Base-by-base conservation (phyloP, 1,140 invertebrate genomes). In the Scaptomyza montana region DNA sequence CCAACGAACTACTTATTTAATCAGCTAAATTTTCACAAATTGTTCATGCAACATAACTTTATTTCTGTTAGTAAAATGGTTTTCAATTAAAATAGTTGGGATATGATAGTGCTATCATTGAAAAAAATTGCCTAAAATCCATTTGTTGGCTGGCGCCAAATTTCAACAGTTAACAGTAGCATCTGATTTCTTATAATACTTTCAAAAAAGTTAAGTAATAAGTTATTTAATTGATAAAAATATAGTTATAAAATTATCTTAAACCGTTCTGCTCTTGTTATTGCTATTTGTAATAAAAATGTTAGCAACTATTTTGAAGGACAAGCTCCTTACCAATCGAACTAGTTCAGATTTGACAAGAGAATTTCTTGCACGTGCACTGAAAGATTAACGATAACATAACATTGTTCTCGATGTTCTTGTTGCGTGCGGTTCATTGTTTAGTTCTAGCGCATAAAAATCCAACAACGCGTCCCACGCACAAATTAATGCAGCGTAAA, bases 341-440 rank as follows among this genome's bases (percentile, higher is more conserved):
- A 61, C 46, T 12, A 50, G 59, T 61, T 61, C 45, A 9, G 30
- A 10, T 0, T 9, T 28, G 39, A 13, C 12, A 28, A n/a, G 16
- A n/a, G 28, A 49, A 36, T 16, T 9, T 36, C 10, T 7, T 9
- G 49, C 69, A 72, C 69, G 69, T 72, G 69, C 69, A 67, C 13
- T 41, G 33, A 41, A 1, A 36, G 36, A 28, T 30, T 36, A 45
- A 12, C 69, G 62, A 72, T 72, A 72, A 72, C 69, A 71, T 66
- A 59, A 73, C 70, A 73, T 73, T 73, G 64, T 73, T 73, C 65
- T 68, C 70, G 57, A 68, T 74, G 71, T 74, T 74, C 71, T 74
- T 74, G 71, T 74, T 74, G 78, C 68, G 78, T 69, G 54, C 78
- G 69, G 78, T 81, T 81, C 78, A 43, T 47, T 53, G 69, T 72